These are phyloP conservation scores for Lepidochrysops patricia DNA, from an alignment of 2,888 invertebrate species.

Conservation along the genomic window DNA sequence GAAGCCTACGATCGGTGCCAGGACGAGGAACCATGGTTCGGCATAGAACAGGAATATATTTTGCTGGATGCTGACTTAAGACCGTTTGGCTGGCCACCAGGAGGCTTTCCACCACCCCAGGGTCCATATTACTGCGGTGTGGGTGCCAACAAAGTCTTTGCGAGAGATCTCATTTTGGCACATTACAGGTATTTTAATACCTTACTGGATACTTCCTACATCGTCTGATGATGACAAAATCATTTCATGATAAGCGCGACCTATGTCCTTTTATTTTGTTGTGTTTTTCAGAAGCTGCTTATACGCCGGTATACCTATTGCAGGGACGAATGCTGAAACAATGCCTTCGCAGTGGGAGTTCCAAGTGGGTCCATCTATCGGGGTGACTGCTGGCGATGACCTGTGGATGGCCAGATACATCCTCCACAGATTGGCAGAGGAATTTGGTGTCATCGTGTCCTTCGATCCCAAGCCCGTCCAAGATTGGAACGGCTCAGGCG, in stretches of 20 bases:
- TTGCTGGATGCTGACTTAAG: slow-evolving; percentile 90
- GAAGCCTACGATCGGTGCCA: slow-evolving; percentile 83
- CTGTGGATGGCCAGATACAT: slow-evolving; percentile 91
- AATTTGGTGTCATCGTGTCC: slow-evolving; percentile 83
- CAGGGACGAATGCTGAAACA: slow-evolving; percentile 97
- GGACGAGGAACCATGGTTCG: slow-evolving; percentile 89
- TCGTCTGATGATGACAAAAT: too few relatives aligned
- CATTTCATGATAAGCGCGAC: too few relatives aligned
- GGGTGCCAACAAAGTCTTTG: slow-evolving; percentile 93
- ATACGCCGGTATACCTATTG: slow-evolving; percentile 93
- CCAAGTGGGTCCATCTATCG: slow-evolving; percentile 92
- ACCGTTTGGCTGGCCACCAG: slow-evolving; percentile 94
- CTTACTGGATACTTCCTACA: too few relatives aligned
- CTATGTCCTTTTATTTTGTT: too few relatives aligned
- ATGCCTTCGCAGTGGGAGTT: slow-evolving; percentile 95
- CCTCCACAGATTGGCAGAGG: slow-evolving; percentile 87
- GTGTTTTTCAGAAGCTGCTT: slow-evolving; percentile 77
- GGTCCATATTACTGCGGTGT: slow-evolving; percentile 94
- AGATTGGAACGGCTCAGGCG: slow-evolving; percentile 90
- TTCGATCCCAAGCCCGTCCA: slow-evolving; percentile 85
- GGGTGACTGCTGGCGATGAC: slow-evolving; percentile 87
- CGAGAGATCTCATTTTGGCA: slow-evolving; percentile 93
- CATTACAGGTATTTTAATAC: slow-evolving; percentile 61
- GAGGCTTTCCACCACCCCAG: slow-evolving; percentile 89
- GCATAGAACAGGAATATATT: slow-evolving; percentile 94